Evolutionary conservation across 2,113 vertebrate species (phyloP).

Genomic region (Pluvianellus socialis): DNA sequence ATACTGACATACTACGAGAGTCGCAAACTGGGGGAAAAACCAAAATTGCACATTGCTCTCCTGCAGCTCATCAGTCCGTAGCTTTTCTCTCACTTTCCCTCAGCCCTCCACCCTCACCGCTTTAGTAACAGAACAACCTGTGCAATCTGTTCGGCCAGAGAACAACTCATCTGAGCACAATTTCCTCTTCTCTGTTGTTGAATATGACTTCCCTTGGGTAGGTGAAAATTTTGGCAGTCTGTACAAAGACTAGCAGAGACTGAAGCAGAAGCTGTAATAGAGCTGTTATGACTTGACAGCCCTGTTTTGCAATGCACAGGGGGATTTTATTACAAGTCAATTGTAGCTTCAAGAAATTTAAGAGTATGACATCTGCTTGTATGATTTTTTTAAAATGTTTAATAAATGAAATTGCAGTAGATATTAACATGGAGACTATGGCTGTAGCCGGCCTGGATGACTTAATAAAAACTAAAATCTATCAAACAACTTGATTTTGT

Average conservation of each 20-base stretch:
- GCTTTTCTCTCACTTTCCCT: not conserved
- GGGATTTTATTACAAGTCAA: conserved; percentile 35
- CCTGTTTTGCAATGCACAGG: not conserved
- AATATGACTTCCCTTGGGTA: not conserved
- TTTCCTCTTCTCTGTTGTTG: not conserved
- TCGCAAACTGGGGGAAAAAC: not conserved
- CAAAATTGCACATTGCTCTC: not conserved
- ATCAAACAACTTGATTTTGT: not conserved
- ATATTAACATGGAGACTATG: not conserved
- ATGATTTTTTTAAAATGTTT: not conserved
- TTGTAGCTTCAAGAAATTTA: conserved; percentile 39
- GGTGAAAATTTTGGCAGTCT: conserved; percentile 12
- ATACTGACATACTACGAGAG: not conserved
- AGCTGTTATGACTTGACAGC: conserved; percentile 57
- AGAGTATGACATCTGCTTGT: not conserved
- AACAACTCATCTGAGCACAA: not conserved
- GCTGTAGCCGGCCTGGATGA: not conserved
- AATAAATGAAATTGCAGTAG: conserved; percentile 18
- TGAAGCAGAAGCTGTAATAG: conserved; percentile 54
- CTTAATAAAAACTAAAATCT: conserved; percentile 40
- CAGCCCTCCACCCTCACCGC: not conserved
- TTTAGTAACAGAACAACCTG: not conserved
- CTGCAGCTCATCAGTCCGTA: not conserved
- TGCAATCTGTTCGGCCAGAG: not conserved
- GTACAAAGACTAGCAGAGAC: not conserved